Evolutionary conservation across 2,113 vertebrate species (phyloP).

Genomic region (Dunckerocampus dactyliophorus): DNA sequence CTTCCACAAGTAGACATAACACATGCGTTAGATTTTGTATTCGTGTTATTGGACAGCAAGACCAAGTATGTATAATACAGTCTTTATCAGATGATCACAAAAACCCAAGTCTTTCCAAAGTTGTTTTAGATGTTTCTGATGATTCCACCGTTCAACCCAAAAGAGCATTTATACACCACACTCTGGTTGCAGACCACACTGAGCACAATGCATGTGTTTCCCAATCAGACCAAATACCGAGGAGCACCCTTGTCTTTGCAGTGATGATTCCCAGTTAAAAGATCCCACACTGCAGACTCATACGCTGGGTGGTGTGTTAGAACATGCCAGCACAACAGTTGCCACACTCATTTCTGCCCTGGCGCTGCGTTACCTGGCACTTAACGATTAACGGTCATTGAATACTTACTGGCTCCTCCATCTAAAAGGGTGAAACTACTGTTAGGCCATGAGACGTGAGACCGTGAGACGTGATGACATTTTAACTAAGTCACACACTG

Average conservation of each 20-base stretch:
- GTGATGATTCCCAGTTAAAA: neutral
- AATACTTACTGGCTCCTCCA: conserved; percentile 66
- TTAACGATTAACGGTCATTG: conserved; percentile 33
- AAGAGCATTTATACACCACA: neutral
- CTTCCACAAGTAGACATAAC: neutral
- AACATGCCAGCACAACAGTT: conserved; percentile 32
- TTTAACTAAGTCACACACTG: neutral
- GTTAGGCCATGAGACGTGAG: conserved; percentile 18
- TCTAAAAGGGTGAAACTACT: conserved; percentile 49
- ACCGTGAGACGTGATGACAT: too few species aligned
- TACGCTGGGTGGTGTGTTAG: conserved; percentile 10
- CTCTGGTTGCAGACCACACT: conserved; percentile 24
- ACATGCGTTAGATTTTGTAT: conserved; percentile 7
- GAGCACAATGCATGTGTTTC: conserved; percentile 31
- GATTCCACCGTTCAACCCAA: neutral
- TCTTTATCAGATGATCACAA: neutral
- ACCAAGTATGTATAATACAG: neutral
- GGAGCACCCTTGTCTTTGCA: neutral
- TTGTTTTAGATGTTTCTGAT: neutral
- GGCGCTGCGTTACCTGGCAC: conserved; percentile 42
- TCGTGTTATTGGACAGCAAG: neutral
- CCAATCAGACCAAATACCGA: conserved; percentile 11
- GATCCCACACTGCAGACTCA: conserved; percentile 24
- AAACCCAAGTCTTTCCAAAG: neutral
- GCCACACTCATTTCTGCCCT: conserved; percentile 21